Percentiles rank a stretch among this genome's conserved stretches.
phyloP scores from a whole-genome alignment of 2,888 invertebrate genomes.

The Endotricha flammealis region DNA sequence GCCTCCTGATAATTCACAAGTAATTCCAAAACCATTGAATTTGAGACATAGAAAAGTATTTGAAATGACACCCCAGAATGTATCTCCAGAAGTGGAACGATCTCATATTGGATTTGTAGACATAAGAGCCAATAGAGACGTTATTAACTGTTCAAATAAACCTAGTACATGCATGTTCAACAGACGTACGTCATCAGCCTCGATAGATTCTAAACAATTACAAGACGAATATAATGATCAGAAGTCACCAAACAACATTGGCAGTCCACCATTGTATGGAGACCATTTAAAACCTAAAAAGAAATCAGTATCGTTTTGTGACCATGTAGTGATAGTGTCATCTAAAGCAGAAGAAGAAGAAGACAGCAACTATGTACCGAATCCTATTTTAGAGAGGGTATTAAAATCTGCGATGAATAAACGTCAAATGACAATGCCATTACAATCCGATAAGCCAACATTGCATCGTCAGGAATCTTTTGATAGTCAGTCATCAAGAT shows the following conservation, averaged over 20 bases:
- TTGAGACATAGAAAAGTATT: slow-evolving; percentile 53
- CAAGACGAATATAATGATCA: slow-evolving; percentile 59
- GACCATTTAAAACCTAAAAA: slow-evolving; percentile 85
- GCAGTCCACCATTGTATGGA: slow-evolving; percentile 39
- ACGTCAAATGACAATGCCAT: slow-evolving; percentile 79
- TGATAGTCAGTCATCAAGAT: slow-evolving; percentile 71
- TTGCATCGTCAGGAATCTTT: slow-evolving; percentile 72
- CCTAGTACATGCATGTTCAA: slow-evolving; percentile 52
- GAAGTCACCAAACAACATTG: slow-evolving; percentile 39
- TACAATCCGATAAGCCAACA: slow-evolving; percentile 66
- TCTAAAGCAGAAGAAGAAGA: slow-evolving; percentile 96
- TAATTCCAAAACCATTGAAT: neutral
- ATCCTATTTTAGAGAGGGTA: slow-evolving; percentile 92
- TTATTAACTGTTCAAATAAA: slow-evolving; percentile 61
- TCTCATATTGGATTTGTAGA: slow-evolving; percentile 63
- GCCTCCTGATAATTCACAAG: slow-evolving; percentile 32
- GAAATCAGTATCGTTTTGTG: slow-evolving; percentile 96
- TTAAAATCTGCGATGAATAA: slow-evolving; percentile 88
- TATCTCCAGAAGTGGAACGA: slow-evolving; percentile 48
- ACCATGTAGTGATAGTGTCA: slow-evolving; percentile 91
- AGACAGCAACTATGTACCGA: slow-evolving; percentile 93
- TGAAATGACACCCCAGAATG: slow-evolving; percentile 69
- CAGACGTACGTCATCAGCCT: slow-evolving; percentile 60
- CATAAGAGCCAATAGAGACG: slow-evolving; percentile 67
- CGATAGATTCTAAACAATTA: slow-evolving; percentile 63